Base-by-base conservation (phyloP, 2,113 vertebrate genomes). In the Phalacrocorax pelagicus region DNA sequence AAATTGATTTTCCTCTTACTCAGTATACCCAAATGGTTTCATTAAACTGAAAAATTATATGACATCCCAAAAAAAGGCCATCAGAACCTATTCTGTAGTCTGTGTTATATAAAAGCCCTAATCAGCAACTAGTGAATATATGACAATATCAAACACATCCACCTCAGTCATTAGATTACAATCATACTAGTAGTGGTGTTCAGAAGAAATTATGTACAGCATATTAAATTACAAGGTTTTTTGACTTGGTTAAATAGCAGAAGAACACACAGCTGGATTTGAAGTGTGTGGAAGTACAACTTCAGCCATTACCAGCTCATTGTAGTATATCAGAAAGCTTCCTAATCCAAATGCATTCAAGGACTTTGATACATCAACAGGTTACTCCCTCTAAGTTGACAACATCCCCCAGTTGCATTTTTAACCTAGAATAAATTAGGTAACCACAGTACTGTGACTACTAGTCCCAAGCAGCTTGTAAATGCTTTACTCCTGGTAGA, bases 1-100 rank as follows among this genome's bases (percentile, higher is more conserved):
- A 83, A 88, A 94, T 58, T 58, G 85, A 94, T 89, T 82, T 84
- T 91, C 91, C 27, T 87, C 59, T 88, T 83, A 91, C 86, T 85
- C 58, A n/a, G 52, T 66, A 80, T 80, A 88, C 67, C 49, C 62
- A 88, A 88, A 86, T 66, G 44, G 17, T 90, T 94, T 92, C 51
- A 94, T 65, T 96, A 84, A 80, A 93, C 49, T n/a, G 40, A 92
- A 91, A 82, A 66, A 85, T 57, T 65, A 90, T 15, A 1, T 66
- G 62, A 73, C 38, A 36, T 86, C 90, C 62, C 59, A 88, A 81
- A 7, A 80, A 88, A 92, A 92, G 85, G 58, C 74, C 74, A 93
- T 36, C 67, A 77, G 74, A 81, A 92, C 17, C 42, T 58, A 15
- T 51, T 79, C 62, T 32, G 17, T 24, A 82, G 66, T 46, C 61